A percentile compares a stretch with the other conserved stretches of the same genome.
These are phyloP conservation scores for Poeciliopsis infans DNA, from an alignment of 2,797 vertebrate genomes.

Conservation along the genomic window DNA sequence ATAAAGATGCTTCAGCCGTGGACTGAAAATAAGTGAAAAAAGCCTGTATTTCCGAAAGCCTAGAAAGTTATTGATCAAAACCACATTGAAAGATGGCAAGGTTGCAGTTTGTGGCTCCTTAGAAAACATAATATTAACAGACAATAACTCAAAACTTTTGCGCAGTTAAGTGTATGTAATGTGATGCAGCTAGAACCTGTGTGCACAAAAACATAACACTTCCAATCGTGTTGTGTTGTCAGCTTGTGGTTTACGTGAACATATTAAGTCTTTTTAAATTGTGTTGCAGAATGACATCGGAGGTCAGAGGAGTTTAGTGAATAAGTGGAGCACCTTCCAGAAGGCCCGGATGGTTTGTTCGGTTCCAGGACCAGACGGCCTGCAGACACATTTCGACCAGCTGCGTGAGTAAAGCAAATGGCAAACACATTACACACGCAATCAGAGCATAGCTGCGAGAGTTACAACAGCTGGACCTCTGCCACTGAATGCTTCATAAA, in stretches of 20 bases:
- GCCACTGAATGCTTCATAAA: slow-evolving; percentile 28
- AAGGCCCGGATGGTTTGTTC: slow-evolving; percentile 84
- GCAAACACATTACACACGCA: slow-evolving; percentile 32
- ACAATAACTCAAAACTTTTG: background rate
- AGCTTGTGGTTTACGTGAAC: background rate
- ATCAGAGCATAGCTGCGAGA: slow-evolving; percentile 32
- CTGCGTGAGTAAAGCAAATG: slow-evolving; percentile 79
- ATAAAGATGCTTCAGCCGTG: background rate
- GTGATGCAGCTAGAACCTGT: background rate
- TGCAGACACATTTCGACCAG: slow-evolving; percentile 85
- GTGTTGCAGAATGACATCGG: slow-evolving; percentile 82
- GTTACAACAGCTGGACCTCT: slow-evolving; percentile 32
- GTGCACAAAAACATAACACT: background rate
- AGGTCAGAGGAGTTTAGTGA: slow-evolving; percentile 85
- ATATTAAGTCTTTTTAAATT: background rate
- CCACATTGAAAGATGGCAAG: background rate
- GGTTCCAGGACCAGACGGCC: slow-evolving; percentile 76
- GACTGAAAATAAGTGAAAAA: background rate
- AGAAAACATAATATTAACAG: background rate
- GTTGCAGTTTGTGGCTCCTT: background rate
- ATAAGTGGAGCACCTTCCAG: slow-evolving; percentile 88
- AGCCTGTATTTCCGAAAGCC: background rate
- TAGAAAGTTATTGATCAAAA: background rate
- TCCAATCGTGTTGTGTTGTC: background rate
- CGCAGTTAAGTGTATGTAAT: background rate